Percentiles rank a stretch among this genome's conserved stretches.
These are phyloP conservation scores for Hydraecia micacea DNA, from an alignment of 2,888 invertebrate genomes.

Conservation along the genomic window DNA sequence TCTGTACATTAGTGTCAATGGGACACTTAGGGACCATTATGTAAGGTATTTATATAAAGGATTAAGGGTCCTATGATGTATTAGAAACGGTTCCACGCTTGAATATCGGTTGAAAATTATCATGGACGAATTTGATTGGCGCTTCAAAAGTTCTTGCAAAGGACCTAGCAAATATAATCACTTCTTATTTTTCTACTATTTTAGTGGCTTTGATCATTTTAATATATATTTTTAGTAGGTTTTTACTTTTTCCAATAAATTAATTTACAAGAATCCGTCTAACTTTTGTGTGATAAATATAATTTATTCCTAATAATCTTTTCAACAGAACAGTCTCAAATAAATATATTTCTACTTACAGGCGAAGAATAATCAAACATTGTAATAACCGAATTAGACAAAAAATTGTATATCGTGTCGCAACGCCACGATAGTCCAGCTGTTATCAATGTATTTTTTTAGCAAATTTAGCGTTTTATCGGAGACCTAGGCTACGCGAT, in stretches of 20 bases:
- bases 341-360: background rate
- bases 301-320: too few species aligned
- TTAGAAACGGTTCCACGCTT: conserved; percentile 46
- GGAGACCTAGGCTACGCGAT: conserved; percentile 85
- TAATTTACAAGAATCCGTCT: background rate
- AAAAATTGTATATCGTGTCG: conserved; percentile 49
- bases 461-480: conserved; percentile 88
- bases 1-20: conserved; percentile 48
- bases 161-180: background rate
- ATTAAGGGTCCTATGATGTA: conserved; percentile 40
- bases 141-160: background rate
- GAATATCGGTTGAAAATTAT: conserved; percentile 39
- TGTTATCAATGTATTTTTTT: conserved; percentile 82
- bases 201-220: background rate
- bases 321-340: background rate
- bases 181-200: background rate
- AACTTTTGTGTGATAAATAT: background rate
- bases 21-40: conserved; percentile 50
- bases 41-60: conserved; percentile 53
- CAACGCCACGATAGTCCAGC: conserved; percentile 74
- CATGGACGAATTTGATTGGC: conserved; percentile 9
- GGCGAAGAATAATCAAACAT: conserved; percentile 26
- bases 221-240: background rate
- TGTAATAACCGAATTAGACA: conserved; percentile 59
- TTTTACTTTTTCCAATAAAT: background rate